Base-by-base conservation (phyloP, 2,797 vertebrate genomes). In the Trichosurus vulpecula region DNA sequence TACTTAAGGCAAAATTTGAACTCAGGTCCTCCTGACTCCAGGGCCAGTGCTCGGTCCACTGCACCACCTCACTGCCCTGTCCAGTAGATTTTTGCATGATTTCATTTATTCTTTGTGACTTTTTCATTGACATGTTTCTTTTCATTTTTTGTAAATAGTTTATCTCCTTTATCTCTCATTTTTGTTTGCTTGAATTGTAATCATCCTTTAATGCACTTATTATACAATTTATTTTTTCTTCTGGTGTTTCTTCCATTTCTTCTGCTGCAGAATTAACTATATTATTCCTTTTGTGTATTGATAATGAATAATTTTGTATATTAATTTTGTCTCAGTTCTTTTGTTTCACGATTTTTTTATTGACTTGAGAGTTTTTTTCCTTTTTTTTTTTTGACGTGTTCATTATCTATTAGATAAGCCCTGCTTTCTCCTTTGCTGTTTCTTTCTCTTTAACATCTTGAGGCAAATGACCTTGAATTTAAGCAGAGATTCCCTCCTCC, bases 1-100 rank as follows among this genome's bases (percentile, higher is more conserved):
- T 57, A 57, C 27, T 11, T 57, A 27, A 57, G 56, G 56, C 1
- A 2, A 30, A 1, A 58, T 58, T 58, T 58, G 56, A 58, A 58
- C 29, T 58, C 31, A 66, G 58, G 31, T 95, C 97, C 97, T 97
- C 61, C 35, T 66, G 35, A 66, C 13, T 66, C 14, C 61, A 66
- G 35, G 35, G 14, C 13, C 35, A n/a, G 61, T n/a, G 8, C 35
- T 66, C 1, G 6, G 35, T 66, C 35, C 35, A 66, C 61, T 22
- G 13, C 19, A 2, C 6, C 57, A 58, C 57, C 30, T 58, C 0
- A 2, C 29, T 58, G 2, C 14, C 35, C 61, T 96, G 95, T 96
- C 97, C 96, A 97, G 96, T 30, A 55, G n/a, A n/a, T n/a, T 74
- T 74, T 74, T 74, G 14, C 6, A 35, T 66, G 16, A 74, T 22